A percentile compares a stretch with the other conserved stretches of the same genome.
phyloP scores from a whole-genome alignment of 2,888 invertebrate species.

The Lamellibrachia columna region DNA sequence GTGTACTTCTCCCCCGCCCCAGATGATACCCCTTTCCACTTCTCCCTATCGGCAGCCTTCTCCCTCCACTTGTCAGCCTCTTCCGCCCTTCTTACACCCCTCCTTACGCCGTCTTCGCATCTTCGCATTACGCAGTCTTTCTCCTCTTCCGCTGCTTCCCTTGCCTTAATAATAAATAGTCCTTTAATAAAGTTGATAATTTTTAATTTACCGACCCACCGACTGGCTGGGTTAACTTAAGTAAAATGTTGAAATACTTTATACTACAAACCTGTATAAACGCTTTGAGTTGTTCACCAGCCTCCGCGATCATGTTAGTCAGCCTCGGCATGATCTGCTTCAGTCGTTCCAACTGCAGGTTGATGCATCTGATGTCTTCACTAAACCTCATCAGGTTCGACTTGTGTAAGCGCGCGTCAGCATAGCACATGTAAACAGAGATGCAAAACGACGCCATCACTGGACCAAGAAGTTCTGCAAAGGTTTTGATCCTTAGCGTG shows the following conservation, averaged over 20 bases:
- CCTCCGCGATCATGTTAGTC: not conserved
- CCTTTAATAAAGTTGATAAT: too few species aligned
- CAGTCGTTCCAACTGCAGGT: not conserved
- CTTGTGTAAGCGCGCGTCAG: not conserved
- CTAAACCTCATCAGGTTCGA: not conserved
- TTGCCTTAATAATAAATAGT: too few species aligned
- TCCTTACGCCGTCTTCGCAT: too few species aligned
- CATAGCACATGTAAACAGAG: not conserved
- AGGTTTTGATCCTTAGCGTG: not conserved
- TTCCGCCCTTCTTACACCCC: too few species aligned
- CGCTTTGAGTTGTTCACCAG: not conserved
- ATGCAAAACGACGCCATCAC: conserved; percentile 4
- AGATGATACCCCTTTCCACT: too few species aligned
- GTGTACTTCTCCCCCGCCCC: too few species aligned
- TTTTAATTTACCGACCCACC: not conserved
- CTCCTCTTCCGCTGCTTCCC: too few species aligned
- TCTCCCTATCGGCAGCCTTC: too few species aligned
- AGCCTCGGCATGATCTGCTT: not conserved
- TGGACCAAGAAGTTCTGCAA: not conserved
- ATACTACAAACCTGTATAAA: not conserved
- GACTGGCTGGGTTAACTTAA: not conserved
- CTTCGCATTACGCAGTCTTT: too few species aligned
- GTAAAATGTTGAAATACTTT: too few species aligned
- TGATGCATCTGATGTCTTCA: conserved; percentile 3
- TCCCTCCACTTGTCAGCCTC: too few species aligned